Evolutionary conservation across 1,140 invertebrate genomes (phyloP), one percentile per base, ranked within the genome.

Genomic region (Laodelphax striatellus): DNA sequence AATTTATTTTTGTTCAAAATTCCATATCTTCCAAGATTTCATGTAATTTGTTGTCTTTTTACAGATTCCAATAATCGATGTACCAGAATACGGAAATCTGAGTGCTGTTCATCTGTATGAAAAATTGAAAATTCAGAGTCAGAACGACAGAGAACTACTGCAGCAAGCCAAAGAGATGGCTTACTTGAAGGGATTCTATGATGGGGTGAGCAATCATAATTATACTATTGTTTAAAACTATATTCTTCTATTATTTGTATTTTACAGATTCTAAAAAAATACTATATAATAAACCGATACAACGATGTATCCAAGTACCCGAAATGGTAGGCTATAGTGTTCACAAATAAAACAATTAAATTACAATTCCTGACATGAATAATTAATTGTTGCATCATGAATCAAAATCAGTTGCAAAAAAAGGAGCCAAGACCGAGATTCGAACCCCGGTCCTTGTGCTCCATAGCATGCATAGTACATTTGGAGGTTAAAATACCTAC

Each of bases 101-200:
- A 77, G 85, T 64, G 97, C 96, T 2, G 85, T 92, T 0, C 80
- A 80, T 65, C 76, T 88, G 0, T 98, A 93, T 72, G 86, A 97
- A 16, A 81, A 87, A 66, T 75, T 98, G 9, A 97, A 98, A 75
- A 95, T 99, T 67, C 88, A 94, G 72, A 96, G 93, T 70, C 96
- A 98, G 76, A 99, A 99, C 76, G 97, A 99, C 70, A 86, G 83
- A 70, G 92, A 94, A 0, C 98, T 98, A 73, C 76, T 99, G 50
- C 73, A 82, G 8, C 86, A 97, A 77, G 97, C 97, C 0, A 99
- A 99, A 73, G 94, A 97, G 69, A 82, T 90, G 75, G 88, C 96
- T 43, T 99, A 99, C 70, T 73, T 97, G 4, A 98, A 98, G 79
- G 95, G 94, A 59, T 99, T 99, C 75, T 98, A 99, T 74, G 93